Evolutionary conservation across 53 echinoderm and acorn worm species (phyloP), one percentile per base, ranked within the genome.

Genomic region (Actinopyga echinites): DNA sequence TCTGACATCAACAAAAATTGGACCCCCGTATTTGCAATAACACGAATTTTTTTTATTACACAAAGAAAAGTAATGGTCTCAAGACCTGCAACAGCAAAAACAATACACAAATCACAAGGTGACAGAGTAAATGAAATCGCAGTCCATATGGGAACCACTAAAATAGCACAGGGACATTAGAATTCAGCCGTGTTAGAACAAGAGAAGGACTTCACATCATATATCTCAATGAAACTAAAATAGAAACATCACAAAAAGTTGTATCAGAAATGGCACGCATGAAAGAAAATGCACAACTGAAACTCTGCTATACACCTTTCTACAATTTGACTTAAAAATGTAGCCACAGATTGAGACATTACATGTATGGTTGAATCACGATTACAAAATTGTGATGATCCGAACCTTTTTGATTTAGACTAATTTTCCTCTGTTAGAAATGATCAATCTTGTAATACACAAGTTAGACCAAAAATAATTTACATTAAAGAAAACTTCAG

Each of bases 41-140:
- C 55, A 49, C 54, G 80, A 49, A 66, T 38, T 56, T 86, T 86
- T 40, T 56, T 58, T 1, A 31, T 31, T 54, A 43, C 37, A 2
- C 11, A 44, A 68, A n/a, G 32, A 12, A 40, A 73, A 22, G 57
- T 78, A 42, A 23, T 45, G 17, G 65, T 82, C 2, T 30, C 86
- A 2, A 37, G 83, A 53, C 86, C 86, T 65, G 57, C 90, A 28
- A 31, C 75, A n/a, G 86, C 86, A 17, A 86, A 80, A 63, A 90
- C 85, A 32, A 75, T 85, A 30, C 89, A 89, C 53, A 90, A 90
- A 36, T 73, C 82, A 66, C 90, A 90, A 67, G 90, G 90, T 23
- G 80, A 86, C 25, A 86, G 86, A 49, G 30, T 90, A 37, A 30
- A 74, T 19, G 12, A 74, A 35, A 58, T 85, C 21, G 90, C 86